These are phyloP conservation scores for Ephialtes manifestator DNA, from an alignment of 2,888 invertebrate species.

Conservation along the genomic window DNA sequence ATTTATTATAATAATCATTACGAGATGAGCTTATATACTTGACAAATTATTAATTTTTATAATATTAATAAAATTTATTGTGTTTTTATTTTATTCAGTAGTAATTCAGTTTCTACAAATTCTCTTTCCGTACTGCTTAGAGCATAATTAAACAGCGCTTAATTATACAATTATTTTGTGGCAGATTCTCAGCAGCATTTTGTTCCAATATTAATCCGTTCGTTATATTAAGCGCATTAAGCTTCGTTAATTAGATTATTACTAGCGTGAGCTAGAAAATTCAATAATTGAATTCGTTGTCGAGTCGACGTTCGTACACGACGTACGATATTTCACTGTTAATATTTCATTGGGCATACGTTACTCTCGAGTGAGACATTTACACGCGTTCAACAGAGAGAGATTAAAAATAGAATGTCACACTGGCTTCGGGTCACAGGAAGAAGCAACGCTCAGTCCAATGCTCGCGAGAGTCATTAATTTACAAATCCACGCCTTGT, in stretches of 20 bases:
- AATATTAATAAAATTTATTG: no score
- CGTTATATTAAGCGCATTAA: neutral
- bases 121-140: no score
- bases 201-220: neutral
- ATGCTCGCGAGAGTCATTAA: conserved; percentile 34
- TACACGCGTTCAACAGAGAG: conserved; percentile 29
- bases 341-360: conserved; percentile 28
- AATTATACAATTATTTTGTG: no score
- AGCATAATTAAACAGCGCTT: no score
- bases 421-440: neutral
- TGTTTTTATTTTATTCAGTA: no score
- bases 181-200: neutral
- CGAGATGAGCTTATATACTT: no score
- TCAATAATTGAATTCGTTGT: conserved; percentile 22
- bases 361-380: conserved; percentile 27
- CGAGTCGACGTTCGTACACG: conserved; percentile 3
- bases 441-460: neutral
- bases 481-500: conserved; percentile 48
- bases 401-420: conserved; percentile 42
- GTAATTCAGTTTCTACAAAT: no score
- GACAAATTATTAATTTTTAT: no score
- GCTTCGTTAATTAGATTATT: conserved; percentile 4
- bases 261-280: neutral
- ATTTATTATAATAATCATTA: no score
- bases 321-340: conserved; percentile 33